Evolutionary conservation across 2,888 invertebrate genomes (phyloP).

Genomic region (Erebia palarica): DNA sequence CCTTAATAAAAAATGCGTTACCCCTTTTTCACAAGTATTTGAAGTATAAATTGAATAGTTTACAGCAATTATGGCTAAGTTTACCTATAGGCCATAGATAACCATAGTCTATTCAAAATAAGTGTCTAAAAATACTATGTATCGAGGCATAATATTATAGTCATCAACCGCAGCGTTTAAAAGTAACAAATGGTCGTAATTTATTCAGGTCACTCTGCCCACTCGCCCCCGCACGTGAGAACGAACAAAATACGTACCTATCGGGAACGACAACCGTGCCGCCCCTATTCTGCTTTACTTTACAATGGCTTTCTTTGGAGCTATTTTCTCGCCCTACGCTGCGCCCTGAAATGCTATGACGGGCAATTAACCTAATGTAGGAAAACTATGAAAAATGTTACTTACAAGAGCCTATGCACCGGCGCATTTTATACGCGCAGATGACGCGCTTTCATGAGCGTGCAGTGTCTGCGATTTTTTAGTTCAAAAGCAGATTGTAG

Average conservation of each 20-base stretch:
- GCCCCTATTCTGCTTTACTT: slow-evolving; percentile 16
- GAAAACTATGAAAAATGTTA: slow-evolving; percentile 20
- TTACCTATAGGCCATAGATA: no score
- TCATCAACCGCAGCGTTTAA: slow-evolving; percentile 2
- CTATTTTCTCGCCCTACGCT: slow-evolving; percentile 28
- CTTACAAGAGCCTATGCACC: neutral
- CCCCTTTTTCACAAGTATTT: no score
- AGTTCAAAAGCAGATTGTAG: no score
- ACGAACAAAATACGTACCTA: slow-evolving; percentile 18
- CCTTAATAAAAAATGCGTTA: neutral
- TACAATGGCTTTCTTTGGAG: slow-evolving; percentile 34
- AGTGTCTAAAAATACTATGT: no score
- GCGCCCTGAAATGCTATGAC: slow-evolving; percentile 40
- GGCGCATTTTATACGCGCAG: no score
- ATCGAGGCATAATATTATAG: neutral
- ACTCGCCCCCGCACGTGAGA: slow-evolving; percentile 17
- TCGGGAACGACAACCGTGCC: slow-evolving; percentile 19
- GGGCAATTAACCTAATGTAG: slow-evolving; percentile 35
- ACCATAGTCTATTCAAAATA: no score
- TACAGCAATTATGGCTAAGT: no score
- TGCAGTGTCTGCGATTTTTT: neutral
- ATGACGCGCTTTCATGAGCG: neutral
- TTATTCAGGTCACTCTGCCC: slow-evolving; percentile 25
- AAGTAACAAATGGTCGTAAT: slow-evolving; percentile 15
- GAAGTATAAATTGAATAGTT: no score